A percentile compares a stretch with the other conserved stretches of the same genome.
Conservation (phyloP, 2,797 vertebrate genomes). For the Malurus leucopterus region DNA sequence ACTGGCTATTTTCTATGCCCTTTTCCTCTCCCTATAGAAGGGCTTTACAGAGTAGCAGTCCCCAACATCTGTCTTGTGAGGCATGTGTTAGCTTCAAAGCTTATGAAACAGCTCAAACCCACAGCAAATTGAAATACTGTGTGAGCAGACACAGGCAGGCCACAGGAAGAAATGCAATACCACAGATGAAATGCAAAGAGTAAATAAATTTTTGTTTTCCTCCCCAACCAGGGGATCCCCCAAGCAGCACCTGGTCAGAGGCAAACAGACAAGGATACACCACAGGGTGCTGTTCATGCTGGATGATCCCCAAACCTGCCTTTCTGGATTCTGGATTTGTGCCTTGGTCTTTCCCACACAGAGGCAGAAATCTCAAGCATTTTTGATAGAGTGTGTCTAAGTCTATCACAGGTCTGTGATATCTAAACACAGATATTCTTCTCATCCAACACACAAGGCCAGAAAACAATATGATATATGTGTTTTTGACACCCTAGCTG, state of each 20-base stretch:
- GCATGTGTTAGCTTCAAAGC: not conserved
- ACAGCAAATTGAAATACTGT: not conserved
- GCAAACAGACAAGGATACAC: not conserved
- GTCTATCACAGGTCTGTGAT: not conserved
- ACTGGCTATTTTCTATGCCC: not conserved
- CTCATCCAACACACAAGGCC: not conserved
- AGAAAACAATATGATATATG: not conserved
- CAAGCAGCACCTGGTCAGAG: not conserved
- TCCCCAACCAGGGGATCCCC: not conserved
- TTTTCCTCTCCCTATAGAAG: not conserved
- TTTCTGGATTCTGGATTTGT: not conserved
- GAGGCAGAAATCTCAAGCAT: not conserved
- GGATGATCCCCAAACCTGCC: not conserved
- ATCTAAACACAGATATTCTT: not conserved
- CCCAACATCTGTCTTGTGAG: not conserved
- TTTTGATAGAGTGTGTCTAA: not conserved
- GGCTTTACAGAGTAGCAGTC: not conserved
- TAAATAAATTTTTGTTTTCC: not conserved
- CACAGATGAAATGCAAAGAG: not conserved
- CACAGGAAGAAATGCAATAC: not conserved
- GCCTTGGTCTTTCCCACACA: not conserved
- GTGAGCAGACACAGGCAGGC: not conserved
- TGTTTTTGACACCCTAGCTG: not conserved
- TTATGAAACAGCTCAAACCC: not conserved
- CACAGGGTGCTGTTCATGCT: accelerated